Conservation (phyloP, 2,113 vertebrate genomes). For the Melanotaenia duboulayi region DNA sequence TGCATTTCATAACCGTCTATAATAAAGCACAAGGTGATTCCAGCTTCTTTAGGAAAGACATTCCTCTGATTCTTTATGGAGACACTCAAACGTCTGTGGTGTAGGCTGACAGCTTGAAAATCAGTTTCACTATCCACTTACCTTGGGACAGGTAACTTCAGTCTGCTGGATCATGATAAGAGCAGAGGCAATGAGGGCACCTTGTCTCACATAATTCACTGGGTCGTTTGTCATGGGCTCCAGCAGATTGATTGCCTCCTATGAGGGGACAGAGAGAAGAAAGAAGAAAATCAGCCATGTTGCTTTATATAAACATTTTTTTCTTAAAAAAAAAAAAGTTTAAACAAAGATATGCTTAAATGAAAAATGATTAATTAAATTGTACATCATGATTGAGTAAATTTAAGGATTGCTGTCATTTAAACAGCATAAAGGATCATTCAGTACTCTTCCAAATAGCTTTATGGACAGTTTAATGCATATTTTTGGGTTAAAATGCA, state of each 20-base stretch:
- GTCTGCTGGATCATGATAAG: constrained; percentile 99
- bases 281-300: background rate
- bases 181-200: constrained; percentile 95
- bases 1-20: constrained; percentile 51
- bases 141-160: constrained; percentile 98
- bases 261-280: constrained; percentile 16
- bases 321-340: background rate
- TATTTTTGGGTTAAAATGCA: too few relatives aligned
- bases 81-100: background rate
- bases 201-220: constrained; percentile 97
- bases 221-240: constrained; percentile 99
- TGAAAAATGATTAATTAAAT: too few relatives aligned
- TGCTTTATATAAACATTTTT: background rate
- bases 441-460: too few relatives aligned
- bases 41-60: constrained; percentile 11
- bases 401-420: too few relatives aligned
- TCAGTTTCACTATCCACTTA: constrained; percentile 61
- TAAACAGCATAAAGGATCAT: too few relatives aligned
- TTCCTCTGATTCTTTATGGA: constrained; percentile 1
- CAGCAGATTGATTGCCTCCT: constrained; percentile 98
- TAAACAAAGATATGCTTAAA: too few relatives aligned
- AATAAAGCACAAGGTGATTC: constrained; percentile 33
- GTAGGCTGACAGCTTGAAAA: background rate
- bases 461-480: too few relatives aligned
- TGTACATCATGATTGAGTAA: too few relatives aligned